Base-by-base conservation (phyloP, 2,888 invertebrate genomes). In the Andrena fulva region DNA sequence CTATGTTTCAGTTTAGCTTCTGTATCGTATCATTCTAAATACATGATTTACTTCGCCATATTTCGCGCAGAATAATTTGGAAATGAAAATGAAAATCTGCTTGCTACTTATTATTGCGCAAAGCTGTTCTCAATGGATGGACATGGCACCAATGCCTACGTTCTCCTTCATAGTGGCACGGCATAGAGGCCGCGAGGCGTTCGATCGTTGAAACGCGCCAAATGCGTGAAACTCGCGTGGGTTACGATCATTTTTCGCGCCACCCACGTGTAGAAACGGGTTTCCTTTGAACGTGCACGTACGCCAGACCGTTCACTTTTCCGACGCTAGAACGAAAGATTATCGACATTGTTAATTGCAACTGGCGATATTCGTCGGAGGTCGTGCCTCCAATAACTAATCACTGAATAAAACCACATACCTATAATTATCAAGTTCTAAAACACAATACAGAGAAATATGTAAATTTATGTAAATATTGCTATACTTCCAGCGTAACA, bases 221-320 rank as follows among this genome's bases (percentile, higher is more conserved):
- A 91, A 91, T 90, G 86, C 86, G 87, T 89, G 87, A 88, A 85
- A 86, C 81, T 82, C 80, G 91, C 91, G 92, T 92, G 90, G 91
- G 91, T 83, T 88, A 80, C 31, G 80, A 85, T 74, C 88, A 90
- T 56, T 90, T 91, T 90, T 84, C 59, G 42, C 76, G 71, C 75
- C 90, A 86, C 91, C 91, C 84, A 91, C 91, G 87, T 87, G 73
- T 62, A 80, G 66, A 80, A 88, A 88, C 88, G 74, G 59, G 82
- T 88, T 85, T 76, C 66, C 54, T 48, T 50, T 24, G 60, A 64
- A 77, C 72, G 72, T 70, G 63, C 68, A 54, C 62, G 60, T 66
- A 66, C 72, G 67, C 68, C 74, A 69, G 80, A 50, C 86, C 89
- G 59, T 89, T 89, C 89, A 88, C 89, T 89, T 87, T 86, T 80